Base-by-base conservation (phyloP, 2,888 invertebrate species). In the Dilophus febrilis region DNA sequence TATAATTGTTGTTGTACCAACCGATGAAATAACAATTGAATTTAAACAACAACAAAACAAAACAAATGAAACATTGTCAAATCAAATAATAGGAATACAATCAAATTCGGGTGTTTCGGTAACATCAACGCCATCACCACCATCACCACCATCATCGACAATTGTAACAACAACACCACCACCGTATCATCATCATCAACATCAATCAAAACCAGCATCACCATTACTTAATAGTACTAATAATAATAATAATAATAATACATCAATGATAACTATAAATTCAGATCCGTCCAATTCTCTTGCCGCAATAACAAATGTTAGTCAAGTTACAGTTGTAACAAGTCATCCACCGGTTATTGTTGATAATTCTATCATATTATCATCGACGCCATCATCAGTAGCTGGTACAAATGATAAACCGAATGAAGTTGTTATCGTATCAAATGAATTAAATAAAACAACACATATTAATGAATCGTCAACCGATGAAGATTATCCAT, bases 321-420 rank as follows among this genome's bases (percentile, higher is more conserved):
- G 78, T 40, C 79, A 79, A 52, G 81, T 85, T 42, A 84, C 85
- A 2, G 85, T 86, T 28, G 85, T 86, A 38, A 80, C 80, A 13
- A 67, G 64, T 10, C 86, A 86, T 60, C 86, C 85, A 41, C 84
- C 84, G 3, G 77, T 81, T 10, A 64, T 85, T 35, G 72, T 75
- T 44, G 77, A 77, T 47, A 77, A 71, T 46, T 60, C 64, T 7
- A 45, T 49, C 1, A 57, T 63, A 47, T 64, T 66, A 28, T 50
- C 55, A 50, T 46, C 47, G 45, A 5, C 33, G 29, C 27, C 13
- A 27, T 3, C 35, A 33, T 18, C 33, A 33, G 22, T 22, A 19
- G 38, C 40, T 42, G 35, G 18, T 16, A 38, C 30, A 39, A n/a
- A n/a, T n/a, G n/a, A n/a, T n/a, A n/a, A n/a, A n/a, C 46, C 40